Conservation (phyloP, 2,888 invertebrate species). For the Petrolisthes manimaculis region DNA sequence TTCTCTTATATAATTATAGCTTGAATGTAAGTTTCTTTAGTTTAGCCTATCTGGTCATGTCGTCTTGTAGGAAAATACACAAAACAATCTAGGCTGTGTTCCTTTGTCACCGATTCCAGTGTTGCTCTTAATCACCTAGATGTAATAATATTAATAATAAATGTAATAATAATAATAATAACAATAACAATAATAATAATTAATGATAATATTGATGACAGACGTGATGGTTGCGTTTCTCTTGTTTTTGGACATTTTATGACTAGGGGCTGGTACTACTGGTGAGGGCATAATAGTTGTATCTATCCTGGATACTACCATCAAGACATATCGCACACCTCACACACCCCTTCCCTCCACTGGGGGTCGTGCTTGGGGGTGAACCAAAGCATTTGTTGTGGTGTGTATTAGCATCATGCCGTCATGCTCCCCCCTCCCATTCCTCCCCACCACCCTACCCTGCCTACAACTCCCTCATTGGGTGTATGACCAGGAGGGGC, state of each 20-base stretch:
- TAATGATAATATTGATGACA: slow-evolving; percentile 6
- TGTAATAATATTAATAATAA: slow-evolving; percentile 30
- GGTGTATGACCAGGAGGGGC: slow-evolving; percentile 3
- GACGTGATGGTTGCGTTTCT: slow-evolving; percentile 41
- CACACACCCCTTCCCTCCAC: slow-evolving; percentile 16
- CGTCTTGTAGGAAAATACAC: slow-evolving; percentile 54
- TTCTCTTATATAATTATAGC: slow-evolving; percentile 50
- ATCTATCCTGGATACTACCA: slow-evolving; percentile 45
- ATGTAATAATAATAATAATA: slow-evolving; percentile 16
- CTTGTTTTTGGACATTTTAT: slow-evolving; percentile 22
- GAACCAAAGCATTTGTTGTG: slow-evolving; percentile 58
- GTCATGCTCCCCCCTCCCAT: slow-evolving; percentile 11
- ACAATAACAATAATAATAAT: slow-evolving; percentile 1
- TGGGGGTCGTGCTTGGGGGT: slow-evolving; percentile 29
- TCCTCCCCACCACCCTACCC: slow-evolving; percentile 22
- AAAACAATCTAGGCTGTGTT: slow-evolving; percentile 54
- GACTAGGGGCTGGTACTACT: slow-evolving; percentile 37
- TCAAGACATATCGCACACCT: slow-evolving; percentile 55
- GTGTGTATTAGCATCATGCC: slow-evolving; percentile 50
- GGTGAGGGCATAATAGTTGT: slow-evolving; percentile 57
- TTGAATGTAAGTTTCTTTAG: slow-evolving; percentile 49
- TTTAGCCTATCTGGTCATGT: slow-evolving; percentile 55
- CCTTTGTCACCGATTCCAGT: slow-evolving; percentile 53
- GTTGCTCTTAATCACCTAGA: slow-evolving; percentile 49
- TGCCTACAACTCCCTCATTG: slow-evolving; percentile 8